A percentile compares a stretch with the other conserved stretches of the same genome.
These are phyloP conservation scores for Agelastica alni DNA, from an alignment of 2,888 invertebrate species.

Conservation along the genomic window DNA sequence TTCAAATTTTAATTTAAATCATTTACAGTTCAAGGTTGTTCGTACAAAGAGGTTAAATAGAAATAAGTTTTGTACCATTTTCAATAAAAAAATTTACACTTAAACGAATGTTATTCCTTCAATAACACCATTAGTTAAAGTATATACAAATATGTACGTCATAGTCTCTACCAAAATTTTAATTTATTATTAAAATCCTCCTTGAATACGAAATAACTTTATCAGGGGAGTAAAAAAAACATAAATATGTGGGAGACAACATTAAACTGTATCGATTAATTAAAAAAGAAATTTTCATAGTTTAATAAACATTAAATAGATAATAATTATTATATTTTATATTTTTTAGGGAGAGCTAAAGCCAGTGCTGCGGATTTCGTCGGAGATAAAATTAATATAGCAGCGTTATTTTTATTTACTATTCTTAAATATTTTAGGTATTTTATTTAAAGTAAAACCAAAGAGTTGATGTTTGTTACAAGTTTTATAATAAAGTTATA, in stretches of 20 bases:
- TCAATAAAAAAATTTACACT: background rate
- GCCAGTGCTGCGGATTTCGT: slow-evolving; percentile 28
- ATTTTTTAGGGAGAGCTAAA: slow-evolving; percentile 43
- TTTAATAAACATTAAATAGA: no score
- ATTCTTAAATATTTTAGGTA: slow-evolving; percentile 23
- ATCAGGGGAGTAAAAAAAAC: no score
- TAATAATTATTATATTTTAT: background rate
- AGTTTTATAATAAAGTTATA: background rate
- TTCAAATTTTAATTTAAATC: no score
- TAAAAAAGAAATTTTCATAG: no score
- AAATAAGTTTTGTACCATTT: slow-evolving; percentile 2
- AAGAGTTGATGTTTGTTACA: slow-evolving; percentile 13
- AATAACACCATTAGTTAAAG: no score
- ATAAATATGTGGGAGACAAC: no score
- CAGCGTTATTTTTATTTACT: slow-evolving; percentile 17
- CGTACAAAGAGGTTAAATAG: background rate
- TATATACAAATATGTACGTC: no score
- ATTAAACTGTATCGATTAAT: no score
- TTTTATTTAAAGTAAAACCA: slow-evolving; percentile 26
- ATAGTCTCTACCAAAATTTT: no score
- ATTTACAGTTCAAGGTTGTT: slow-evolving; percentile 1
- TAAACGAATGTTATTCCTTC: background rate
- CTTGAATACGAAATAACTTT: no score
- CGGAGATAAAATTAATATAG: slow-evolving; percentile 1
- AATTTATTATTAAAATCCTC: no score